Evolutionary conservation across 2,113 vertebrate species (phyloP).

Genomic region (Apeltes quadracus): DNA sequence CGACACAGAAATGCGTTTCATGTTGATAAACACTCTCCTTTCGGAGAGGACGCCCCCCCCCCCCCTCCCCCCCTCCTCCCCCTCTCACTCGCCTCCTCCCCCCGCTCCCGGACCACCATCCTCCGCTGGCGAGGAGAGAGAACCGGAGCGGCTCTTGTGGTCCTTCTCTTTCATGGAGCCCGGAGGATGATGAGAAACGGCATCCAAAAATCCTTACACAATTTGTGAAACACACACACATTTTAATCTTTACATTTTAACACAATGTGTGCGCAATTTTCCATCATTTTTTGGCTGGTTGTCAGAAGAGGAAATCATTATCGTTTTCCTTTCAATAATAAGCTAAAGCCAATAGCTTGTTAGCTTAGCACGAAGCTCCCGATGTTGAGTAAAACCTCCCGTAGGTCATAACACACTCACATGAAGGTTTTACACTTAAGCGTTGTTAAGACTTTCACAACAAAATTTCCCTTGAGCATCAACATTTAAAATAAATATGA

Average conservation of each 20-base stretch:
- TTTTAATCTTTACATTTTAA: background rate
- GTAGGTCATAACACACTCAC: background rate
- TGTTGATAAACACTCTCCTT: conserved; percentile 36
- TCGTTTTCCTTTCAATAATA: background rate
- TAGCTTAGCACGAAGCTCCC: background rate
- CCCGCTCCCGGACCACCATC: background rate
- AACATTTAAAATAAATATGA: too few species aligned
- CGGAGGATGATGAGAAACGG: background rate
- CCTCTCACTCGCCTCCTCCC: conserved; percentile 27
- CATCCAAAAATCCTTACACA: too few species aligned
- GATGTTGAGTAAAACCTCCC: too few species aligned
- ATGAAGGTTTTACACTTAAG: background rate
- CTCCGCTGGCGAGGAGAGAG: conserved; percentile 26
- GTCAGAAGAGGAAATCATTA: background rate
- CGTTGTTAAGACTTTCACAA: background rate
- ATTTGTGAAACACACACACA: too few species aligned
- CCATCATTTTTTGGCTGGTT: background rate
- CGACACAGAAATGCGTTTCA: conserved; percentile 40
- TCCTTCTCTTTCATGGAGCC: background rate
- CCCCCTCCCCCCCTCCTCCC: conserved; percentile 37
- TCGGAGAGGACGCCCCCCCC: conserved; percentile 24
- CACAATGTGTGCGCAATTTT: background rate
- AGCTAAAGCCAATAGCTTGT: background rate
- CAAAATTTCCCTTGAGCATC: background rate
- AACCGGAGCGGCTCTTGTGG: background rate